Conservation (phyloP, 2,113 vertebrate genomes). For the Boleophthalmus pectinirostris region DNA sequence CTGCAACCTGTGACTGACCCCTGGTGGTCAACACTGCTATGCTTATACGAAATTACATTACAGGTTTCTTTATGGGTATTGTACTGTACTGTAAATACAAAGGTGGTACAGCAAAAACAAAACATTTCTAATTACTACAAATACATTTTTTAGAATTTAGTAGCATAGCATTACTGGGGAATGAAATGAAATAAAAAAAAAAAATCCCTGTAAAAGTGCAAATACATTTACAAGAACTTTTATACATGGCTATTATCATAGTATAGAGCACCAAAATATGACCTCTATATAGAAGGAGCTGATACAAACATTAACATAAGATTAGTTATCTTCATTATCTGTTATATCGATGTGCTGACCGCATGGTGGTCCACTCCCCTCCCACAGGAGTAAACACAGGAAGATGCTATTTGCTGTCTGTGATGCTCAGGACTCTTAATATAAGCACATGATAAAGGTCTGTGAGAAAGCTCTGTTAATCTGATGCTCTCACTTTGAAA, state of each 20-base stretch:
- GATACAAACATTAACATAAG: slow-evolving; percentile 69
- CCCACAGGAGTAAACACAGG: slow-evolving; percentile 79
- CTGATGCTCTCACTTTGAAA: neutral
- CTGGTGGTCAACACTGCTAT: neutral
- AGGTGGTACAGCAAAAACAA: neutral
- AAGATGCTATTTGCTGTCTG: slow-evolving; percentile 75
- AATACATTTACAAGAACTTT: neutral
- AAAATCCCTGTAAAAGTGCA: neutral
- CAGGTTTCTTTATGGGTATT: neutral
- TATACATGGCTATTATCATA: neutral
- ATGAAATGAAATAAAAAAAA: neutral
- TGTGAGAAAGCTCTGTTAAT: slow-evolving; percentile 19
- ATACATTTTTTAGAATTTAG: neutral
- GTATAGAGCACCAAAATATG: slow-evolving; percentile 20
- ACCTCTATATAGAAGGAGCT: slow-evolving; percentile 74
- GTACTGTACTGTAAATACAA: neutral
- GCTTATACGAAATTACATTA: neutral
- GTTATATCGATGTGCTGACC: slow-evolving; percentile 50
- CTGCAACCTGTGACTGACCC: slow-evolving; percentile 1
- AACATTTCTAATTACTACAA: neutral
- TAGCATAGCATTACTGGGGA: neutral
- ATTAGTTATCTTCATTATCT: slow-evolving; percentile 79
- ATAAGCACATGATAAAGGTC: slow-evolving; percentile 27
- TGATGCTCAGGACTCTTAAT: slow-evolving; percentile 42
- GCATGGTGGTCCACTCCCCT: slow-evolving; percentile 59